Evolutionary conservation across 37 sponge, comb jelly and placozoan genomes (phyloP).

Genomic region (Eunapius fragilis): DNA sequence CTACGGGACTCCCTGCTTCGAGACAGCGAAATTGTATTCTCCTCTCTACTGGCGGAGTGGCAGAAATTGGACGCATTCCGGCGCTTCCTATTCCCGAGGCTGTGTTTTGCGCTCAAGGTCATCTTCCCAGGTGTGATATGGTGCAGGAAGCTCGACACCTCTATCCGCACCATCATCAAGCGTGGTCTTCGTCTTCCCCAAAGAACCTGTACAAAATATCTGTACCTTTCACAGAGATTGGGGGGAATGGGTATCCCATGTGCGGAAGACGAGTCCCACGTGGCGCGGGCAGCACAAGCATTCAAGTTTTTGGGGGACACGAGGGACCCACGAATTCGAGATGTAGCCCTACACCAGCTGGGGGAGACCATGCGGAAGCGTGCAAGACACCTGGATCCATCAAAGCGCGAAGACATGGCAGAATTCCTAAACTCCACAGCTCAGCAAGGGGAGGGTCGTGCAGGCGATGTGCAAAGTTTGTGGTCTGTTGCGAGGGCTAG

Average conservation of each 20-base stretch:
- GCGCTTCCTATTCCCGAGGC: slow-evolving; percentile 22
- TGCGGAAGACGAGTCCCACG: neutral
- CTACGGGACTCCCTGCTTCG: too few relatives aligned
- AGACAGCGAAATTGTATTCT: too few relatives aligned
- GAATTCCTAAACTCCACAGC: neutral
- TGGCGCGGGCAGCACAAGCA: neutral
- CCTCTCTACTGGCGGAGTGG: slow-evolving; percentile 26
- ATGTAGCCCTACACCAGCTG: neutral
- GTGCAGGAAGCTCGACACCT: neutral
- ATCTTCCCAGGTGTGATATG: neutral
- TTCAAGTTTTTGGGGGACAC: neutral
- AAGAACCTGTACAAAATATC: slow-evolving; percentile 2
- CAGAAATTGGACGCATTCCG: slow-evolving; percentile 59
- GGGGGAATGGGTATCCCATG: neutral
- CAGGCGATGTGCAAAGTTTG: neutral
- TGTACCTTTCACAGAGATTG: neutral
- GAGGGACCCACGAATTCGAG: neutral
- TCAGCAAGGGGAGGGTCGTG: neutral
- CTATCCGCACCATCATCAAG: slow-evolving; percentile 7
- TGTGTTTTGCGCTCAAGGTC: neutral
- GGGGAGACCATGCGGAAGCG: neutral
- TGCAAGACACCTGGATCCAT: neutral
- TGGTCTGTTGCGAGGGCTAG: neutral
- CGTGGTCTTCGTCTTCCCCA: neutral
- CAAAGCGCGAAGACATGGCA: neutral